Percentiles rank a stretch among this genome's conserved stretches.
phyloP scores from a whole-genome alignment of 2,888 invertebrate genomes.

The Hanleya hanleyi region DNA sequence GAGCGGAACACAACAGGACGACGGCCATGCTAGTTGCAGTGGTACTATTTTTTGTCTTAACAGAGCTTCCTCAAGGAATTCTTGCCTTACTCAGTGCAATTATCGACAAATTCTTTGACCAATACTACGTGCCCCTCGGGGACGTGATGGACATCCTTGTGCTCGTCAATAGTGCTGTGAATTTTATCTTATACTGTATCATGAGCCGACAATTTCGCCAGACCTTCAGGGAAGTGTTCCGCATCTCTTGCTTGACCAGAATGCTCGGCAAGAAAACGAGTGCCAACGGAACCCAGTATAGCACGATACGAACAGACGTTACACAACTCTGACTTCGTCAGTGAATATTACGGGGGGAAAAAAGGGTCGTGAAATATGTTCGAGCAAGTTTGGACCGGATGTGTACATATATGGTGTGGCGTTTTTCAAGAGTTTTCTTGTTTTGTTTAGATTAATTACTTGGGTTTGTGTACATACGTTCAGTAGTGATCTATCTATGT shows the following conservation, averaged over 20 bases:
- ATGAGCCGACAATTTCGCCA: conserved; percentile 94
- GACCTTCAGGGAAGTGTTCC: conserved; percentile 72
- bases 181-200: conserved; percentile 93
- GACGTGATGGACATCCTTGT: conserved; percentile 94
- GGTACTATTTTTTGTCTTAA: conserved; percentile 88
- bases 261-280: conserved; percentile 34
- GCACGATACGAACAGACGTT: conserved; percentile 57
- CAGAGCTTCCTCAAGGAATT: conserved; percentile 88
- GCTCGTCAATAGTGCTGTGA: conserved; percentile 92
- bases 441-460: no score
- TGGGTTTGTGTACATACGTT: no score
- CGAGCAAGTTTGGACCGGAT: no score
- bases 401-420: no score
- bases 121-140: conserved; percentile 77
- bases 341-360: no score
- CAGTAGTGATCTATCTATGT: no score
- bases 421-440: no score
- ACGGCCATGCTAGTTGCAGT: conserved; percentile 92
- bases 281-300: conserved; percentile 46
- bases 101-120: conserved; percentile 76
- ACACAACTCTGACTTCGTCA: conserved; percentile 60
- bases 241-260: conserved; percentile 38
- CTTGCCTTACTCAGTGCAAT: conserved; percentile 80
- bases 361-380: no score
- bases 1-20: conserved; percentile 80